Conservation (phyloP, 2,888 invertebrate genomes). For the Spatulosminthurus flaviceps region DNA sequence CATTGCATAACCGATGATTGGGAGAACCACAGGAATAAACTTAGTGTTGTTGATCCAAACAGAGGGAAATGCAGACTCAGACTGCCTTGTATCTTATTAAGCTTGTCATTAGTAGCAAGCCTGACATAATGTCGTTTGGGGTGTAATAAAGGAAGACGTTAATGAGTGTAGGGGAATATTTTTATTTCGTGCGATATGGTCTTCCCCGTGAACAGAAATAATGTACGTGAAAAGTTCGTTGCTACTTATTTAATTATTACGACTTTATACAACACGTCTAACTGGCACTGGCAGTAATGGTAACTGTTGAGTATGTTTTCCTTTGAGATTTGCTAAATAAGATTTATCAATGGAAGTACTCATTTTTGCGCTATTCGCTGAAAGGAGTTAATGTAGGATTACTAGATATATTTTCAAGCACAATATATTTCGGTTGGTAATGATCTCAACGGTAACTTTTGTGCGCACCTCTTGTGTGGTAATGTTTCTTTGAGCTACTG, state of each 20-base stretch:
- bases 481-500: neutral
- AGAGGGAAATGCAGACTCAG: neutral
- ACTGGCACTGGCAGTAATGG: no score
- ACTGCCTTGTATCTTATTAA: neutral
- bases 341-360: no score
- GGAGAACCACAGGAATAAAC: neutral
- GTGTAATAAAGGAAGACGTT: constrained; percentile 21
- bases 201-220: neutral
- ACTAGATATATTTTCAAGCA: neutral
- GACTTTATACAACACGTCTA: no score
- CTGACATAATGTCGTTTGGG: constrained; percentile 2
- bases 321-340: no score
- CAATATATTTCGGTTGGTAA: neutral
- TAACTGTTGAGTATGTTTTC: no score
- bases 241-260: no score
- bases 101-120: neutral
- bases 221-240: neutral
- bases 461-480: neutral
- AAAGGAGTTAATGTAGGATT: no score
- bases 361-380: no score
- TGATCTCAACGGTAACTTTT: neutral
- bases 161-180: constrained; percentile 15
- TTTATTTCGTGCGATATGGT: neutral
- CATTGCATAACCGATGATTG: no score
- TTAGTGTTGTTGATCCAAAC: neutral